Base-by-base conservation (phyloP, 2,113 vertebrate genomes). In the Dicentrarchus labrax region DNA sequence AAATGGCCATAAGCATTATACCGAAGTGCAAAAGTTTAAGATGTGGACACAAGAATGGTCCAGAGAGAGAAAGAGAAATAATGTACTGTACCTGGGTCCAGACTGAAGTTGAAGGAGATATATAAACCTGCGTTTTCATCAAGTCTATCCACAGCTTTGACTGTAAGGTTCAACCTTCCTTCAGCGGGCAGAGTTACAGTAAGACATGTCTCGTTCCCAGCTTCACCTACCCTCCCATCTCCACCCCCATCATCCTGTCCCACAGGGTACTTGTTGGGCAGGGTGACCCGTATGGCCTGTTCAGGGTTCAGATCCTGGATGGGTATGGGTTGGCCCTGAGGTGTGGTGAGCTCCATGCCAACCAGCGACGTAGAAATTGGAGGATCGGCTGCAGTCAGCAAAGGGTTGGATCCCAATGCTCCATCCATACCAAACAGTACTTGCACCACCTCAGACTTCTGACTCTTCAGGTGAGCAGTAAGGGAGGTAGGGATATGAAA, bases 341-440 rank as follows among this genome's bases (percentile, higher is more conserved):
- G 89, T 0, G 95, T 94, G 80, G 68, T 87, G 72, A 96, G 90
- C 91, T 97, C 96, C 94, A 97, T 94, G 59, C 93, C 94, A 10
- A 93, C 93, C 60, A 96, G 78, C 10, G 24, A 50, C 21, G 96
- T 96, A 9, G 95, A 95, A 68, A 96, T 95, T 0, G 95, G 88
- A 24, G 93, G 93, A 38, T 90, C 60, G 3, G 93, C 90, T 2
- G 66, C 67, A 6, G 90, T 85, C 12, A 92, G 76, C 43, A 96
- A 86, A 4, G 90, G 72, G 67, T 86, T 93, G 59, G 79, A 65
- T 30, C 72, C 66, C 7, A 84, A 39, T 0, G 30, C 71, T 19
- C 47, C 61, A 12, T 95, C 92, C 16, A 95, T 79, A 51, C 85
- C 77, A 38, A 95, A 84, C 30, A 95, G 24, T 2, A 97, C 80